These are phyloP conservation scores for Ectemnius cavifrons DNA, from an alignment of 2,888 invertebrate species.

Conservation along the genomic window DNA sequence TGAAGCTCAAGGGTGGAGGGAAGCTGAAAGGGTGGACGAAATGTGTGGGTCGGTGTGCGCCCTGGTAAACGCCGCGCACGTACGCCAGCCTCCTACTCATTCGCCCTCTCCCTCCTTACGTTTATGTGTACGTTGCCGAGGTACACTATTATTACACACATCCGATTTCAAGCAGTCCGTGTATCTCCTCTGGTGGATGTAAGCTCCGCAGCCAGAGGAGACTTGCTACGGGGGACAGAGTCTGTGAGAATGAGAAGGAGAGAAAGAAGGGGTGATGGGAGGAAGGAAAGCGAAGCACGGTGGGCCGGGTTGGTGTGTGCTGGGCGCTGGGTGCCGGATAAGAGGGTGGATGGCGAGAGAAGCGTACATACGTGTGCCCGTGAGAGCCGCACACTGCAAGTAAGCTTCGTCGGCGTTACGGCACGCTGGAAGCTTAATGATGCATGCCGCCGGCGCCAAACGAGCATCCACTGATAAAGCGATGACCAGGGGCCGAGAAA, in stretches of 20 bases:
- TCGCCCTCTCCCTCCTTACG: neutral
- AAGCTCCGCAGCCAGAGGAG: conserved; percentile 29
- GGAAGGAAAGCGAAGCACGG: too few species aligned
- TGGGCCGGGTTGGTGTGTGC: too few species aligned
- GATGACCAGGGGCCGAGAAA: conserved; percentile 60
- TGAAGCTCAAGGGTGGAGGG: conserved; percentile 67
- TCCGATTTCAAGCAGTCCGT: conserved; percentile 5
- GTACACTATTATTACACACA: conserved; percentile 7
- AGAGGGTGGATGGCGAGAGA: conserved; percentile 46
- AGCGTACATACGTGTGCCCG: conserved; percentile 26
- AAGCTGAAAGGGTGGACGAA: conserved; percentile 56
- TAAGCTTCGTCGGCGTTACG: conserved; percentile 65
- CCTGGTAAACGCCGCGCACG: conserved; percentile 11
- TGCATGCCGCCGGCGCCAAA: conserved; percentile 67
- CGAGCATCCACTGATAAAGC: conserved; percentile 68
- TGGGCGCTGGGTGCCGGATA: conserved; percentile 17
- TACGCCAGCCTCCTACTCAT: conserved; percentile 13
- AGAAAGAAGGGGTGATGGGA: too few species aligned
- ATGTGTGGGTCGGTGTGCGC: conserved; percentile 41
- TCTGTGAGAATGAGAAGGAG: too few species aligned
- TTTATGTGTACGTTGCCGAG: conserved; percentile 24
- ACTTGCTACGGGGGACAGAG: conserved; percentile 25
- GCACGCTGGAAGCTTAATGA: conserved; percentile 67
- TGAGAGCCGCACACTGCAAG: conserved; percentile 50
- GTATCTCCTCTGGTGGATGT: neutral